Evolutionary conservation across 2,888 invertebrate species (phyloP).

Genomic region (Sinhomidia bicolor): DNA sequence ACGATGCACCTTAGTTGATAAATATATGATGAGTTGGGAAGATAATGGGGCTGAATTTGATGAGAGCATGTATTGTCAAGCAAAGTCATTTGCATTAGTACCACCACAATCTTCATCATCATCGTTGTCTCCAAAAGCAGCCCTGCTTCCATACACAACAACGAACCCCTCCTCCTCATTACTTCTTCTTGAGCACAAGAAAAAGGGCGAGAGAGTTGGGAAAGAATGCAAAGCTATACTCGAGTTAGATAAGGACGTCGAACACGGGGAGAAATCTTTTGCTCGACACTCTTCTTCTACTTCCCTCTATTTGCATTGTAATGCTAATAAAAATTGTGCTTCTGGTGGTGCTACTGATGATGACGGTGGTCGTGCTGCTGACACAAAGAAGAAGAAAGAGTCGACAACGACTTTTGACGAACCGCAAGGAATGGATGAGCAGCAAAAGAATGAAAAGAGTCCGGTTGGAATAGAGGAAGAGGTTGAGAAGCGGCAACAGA

Average conservation of each 20-base stretch:
- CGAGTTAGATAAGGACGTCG: neutral
- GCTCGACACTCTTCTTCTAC: neutral
- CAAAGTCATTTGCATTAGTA: slow-evolving; percentile 20
- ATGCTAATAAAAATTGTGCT: slow-evolving; percentile 29
- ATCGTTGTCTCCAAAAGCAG: neutral
- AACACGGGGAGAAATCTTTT: neutral
- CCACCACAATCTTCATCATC: neutral
- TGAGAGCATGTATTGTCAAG: neutral
- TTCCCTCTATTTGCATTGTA: neutral
- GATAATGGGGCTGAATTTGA: neutral
- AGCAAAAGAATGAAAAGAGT: neutral
- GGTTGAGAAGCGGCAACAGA: neutral
- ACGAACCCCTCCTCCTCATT: neutral
- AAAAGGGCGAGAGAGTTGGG: neutral
- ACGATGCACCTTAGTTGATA: neutral
- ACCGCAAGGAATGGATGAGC: slow-evolving; percentile 22
- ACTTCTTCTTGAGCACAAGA: slow-evolving; percentile 6
- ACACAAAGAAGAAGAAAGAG: slow-evolving; percentile 28
- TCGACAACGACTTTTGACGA: slow-evolving; percentile 52
- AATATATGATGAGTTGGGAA: neutral
- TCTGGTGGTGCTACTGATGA: neutral
- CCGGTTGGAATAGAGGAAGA: slow-evolving; percentile 6
- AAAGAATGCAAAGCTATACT: slow-evolving; percentile 1
- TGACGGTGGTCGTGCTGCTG: neutral
- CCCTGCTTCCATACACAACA: neutral